These are phyloP conservation scores for Sympetrum striolatum DNA, from an alignment of 2,888 invertebrate species.

Conservation along the genomic window DNA sequence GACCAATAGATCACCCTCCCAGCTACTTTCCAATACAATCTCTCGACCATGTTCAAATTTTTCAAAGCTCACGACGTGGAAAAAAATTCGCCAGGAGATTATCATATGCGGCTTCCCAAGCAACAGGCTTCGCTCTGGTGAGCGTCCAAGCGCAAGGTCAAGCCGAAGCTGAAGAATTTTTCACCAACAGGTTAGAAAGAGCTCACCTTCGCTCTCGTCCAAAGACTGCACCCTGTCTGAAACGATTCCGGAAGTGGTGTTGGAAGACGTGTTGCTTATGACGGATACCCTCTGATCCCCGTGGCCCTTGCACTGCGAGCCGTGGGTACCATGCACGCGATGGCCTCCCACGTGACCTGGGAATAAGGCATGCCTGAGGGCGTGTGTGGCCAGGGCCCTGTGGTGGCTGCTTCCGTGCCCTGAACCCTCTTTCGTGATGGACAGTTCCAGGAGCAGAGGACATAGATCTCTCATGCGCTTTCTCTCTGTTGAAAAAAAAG, in stretches of 20 bases:
- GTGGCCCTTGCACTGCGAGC: constrained; percentile 53
- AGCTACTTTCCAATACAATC: too few relatives aligned
- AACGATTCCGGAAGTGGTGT: constrained; percentile 95
- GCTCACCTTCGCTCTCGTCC: constrained; percentile 75
- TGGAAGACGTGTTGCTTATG: constrained; percentile 93
- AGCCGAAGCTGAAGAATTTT: not conserved
- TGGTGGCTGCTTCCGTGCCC: constrained; percentile 65
- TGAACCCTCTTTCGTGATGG: constrained; percentile 56
- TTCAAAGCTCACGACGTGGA: too few relatives aligned
- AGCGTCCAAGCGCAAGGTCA: not conserved
- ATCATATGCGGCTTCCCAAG: too few relatives aligned
- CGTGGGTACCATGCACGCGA: constrained; percentile 27
- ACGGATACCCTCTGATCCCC: constrained; percentile 86
- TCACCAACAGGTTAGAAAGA: not conserved
- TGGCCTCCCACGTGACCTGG: constrained; percentile 19
- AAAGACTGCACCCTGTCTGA: constrained; percentile 94
- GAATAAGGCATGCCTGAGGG: constrained; percentile 35
- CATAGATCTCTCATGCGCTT: constrained; percentile 65
- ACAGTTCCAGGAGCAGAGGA: constrained; percentile 5
- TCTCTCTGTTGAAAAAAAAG: constrained; percentile 61
- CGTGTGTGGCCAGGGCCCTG: not conserved
- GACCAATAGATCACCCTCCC: too few relatives aligned
- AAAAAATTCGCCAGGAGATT: too few relatives aligned
- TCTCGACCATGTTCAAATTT: too few relatives aligned
- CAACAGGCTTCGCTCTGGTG: too few relatives aligned